These are phyloP conservation scores for Paraplagusia blochii DNA, from an alignment of 2,113 vertebrate species.

Conservation along the genomic window DNA sequence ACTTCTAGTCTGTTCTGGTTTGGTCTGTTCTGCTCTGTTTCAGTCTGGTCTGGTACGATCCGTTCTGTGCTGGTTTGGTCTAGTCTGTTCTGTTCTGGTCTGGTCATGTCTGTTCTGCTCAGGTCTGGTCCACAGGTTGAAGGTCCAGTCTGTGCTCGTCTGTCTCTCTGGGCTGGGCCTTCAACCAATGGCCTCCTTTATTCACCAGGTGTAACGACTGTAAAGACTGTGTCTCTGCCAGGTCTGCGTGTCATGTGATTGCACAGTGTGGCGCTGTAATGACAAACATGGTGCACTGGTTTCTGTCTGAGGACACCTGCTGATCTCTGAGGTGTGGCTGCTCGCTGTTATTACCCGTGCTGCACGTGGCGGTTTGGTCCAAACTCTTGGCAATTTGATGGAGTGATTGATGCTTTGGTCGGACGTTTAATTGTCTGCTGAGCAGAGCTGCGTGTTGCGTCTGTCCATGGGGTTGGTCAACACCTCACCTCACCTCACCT, in stretches of 20 bases:
- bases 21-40: too few relatives aligned
- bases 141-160: neutral
- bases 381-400: conserved; percentile 7
- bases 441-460: neutral
- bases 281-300: conserved; percentile 34
- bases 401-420: conserved; percentile 11
- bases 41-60: too few relatives aligned
- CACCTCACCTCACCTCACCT: too few relatives aligned
- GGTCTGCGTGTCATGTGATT: conserved; percentile 33
- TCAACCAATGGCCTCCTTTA: conserved; percentile 2
- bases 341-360: conserved; percentile 3
- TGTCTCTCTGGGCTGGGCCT: conserved; percentile 13
- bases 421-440: conserved; percentile 2
- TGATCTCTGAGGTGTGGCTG: conserved; percentile 40
- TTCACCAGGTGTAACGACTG: conserved; percentile 31
- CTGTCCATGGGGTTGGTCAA: too few relatives aligned
- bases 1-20: too few relatives aligned
- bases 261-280: conserved; percentile 36
- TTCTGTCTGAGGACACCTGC: conserved; percentile 28
- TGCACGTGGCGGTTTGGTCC: conserved; percentile 18
- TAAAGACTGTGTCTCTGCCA: conserved; percentile 40
- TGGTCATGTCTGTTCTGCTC: neutral
- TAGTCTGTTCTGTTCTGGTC: too few relatives aligned
- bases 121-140: neutral
- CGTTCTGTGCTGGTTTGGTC: too few relatives aligned